These are phyloP conservation scores for Arion vulgaris DNA, from an alignment of 1,140 invertebrate genomes.

Conservation along the genomic window DNA sequence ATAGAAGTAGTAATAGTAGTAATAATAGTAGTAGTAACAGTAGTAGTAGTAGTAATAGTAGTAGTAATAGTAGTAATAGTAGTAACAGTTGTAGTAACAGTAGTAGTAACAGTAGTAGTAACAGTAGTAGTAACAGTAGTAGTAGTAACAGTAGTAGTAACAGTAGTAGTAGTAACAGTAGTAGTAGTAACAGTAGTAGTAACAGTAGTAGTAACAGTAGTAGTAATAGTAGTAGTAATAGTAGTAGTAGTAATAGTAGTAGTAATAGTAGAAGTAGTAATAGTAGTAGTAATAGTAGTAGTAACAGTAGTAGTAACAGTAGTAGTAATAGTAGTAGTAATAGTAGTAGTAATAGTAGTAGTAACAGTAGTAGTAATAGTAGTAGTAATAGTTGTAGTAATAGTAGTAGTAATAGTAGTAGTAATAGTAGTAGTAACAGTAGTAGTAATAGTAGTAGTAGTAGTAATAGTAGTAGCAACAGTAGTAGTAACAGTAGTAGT, in stretches of 20 bases:
- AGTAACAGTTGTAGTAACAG: slow-evolving; percentile 17
- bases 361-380: slow-evolving; percentile 29
- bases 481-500: slow-evolving; percentile 4
- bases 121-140: slow-evolving; percentile 23
- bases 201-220: slow-evolving; percentile 23
- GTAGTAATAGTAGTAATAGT: slow-evolving; percentile 26
- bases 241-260: slow-evolving; percentile 29
- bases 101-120: slow-evolving; percentile 20
- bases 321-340: slow-evolving; percentile 39
- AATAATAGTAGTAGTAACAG: slow-evolving; percentile 23
- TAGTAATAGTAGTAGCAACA: neutral
- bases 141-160: slow-evolving; percentile 25
- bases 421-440: slow-evolving; percentile 27
- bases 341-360: slow-evolving; percentile 39
- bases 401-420: slow-evolving; percentile 41
- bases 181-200: slow-evolving; percentile 27
- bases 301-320: slow-evolving; percentile 33
- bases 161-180: slow-evolving; percentile 21
- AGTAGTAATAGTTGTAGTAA: slow-evolving; percentile 40
- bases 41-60: slow-evolving; percentile 29
- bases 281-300: slow-evolving; percentile 34
- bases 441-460: slow-evolving; percentile 10
- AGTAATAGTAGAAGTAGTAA: slow-evolving; percentile 24
- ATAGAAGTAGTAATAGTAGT: slow-evolving; percentile 25
- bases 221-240: slow-evolving; percentile 28